Base-by-base conservation (phyloP, 1,140 invertebrate genomes). In the Melipona quadrifasciata region DNA sequence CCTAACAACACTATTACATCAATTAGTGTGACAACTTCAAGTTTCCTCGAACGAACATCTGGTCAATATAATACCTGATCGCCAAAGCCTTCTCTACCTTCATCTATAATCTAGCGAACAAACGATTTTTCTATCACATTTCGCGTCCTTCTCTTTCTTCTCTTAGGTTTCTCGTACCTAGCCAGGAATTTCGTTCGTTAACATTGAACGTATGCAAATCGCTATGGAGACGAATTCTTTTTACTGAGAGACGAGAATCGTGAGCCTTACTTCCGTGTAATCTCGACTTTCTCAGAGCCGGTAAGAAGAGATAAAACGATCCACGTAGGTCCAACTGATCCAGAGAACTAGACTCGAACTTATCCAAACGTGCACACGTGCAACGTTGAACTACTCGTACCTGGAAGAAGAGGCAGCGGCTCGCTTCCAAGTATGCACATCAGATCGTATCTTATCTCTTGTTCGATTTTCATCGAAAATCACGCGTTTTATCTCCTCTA, bases 161-260 rank as follows among this genome's bases (percentile, higher is more conserved):
- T 17, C 39, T 0, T 47, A 47, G 0, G 5, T 10, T 31, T n/a
- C 24, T 31, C 24, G 17, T 14, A 34, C 12, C 12, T 24, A 10
- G 71, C 2, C 82, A 61, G 75, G 67, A 79, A 84, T 84, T 72
- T 84, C 64, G 67, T 78, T 72, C 67, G 47, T 79, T 79, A 71
- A 79, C 67, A 79, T 84, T 27, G 73, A 82, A 65, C 64, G 72
- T 72, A 79, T 79, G 47, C 71, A 82, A 82, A 82, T 82, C 57
- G 58, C 39, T 39, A 47, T 47, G 74, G 14, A 82, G 58, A 82
- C 58, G 51, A 82, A 75, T 82, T 82, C 58, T 75, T 81, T 51
- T 53, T 57, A 58, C 57, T 24, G 17, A 2, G 12, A 61, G 58
- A n/a, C 51, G 47, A 27, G n/a, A 24, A 27, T 6, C 11, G 34